A percentile compares a stretch with the other conserved stretches of the same genome.
Conservation (phyloP, 2,113 vertebrate species). For the Campylorhamphus procurvoides region DNA sequence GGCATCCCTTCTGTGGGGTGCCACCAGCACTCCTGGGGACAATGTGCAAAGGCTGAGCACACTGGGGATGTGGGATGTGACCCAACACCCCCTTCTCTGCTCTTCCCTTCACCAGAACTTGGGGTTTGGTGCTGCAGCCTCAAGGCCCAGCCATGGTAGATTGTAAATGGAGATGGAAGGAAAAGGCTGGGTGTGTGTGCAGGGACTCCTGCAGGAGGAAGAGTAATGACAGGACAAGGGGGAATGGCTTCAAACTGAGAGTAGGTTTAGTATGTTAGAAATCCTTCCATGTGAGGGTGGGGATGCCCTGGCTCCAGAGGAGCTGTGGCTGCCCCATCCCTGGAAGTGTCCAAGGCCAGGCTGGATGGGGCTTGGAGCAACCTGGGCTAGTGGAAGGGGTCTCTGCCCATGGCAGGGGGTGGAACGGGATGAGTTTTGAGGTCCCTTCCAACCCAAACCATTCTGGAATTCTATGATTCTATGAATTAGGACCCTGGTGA, state of each 20-base stretch:
- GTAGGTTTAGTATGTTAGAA: background rate
- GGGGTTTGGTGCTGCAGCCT: background rate
- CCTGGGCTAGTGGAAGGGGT: background rate
- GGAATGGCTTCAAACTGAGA: background rate
- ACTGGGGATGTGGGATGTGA: rapidly evolving
- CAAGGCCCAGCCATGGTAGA: rapidly evolving
- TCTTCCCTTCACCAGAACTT: background rate
- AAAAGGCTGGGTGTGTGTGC: background rate
- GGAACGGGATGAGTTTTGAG: background rate
- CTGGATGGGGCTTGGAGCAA: background rate
- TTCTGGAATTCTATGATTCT: background rate
- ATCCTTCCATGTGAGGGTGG: background rate
- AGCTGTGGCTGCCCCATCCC: background rate
- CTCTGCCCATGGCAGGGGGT: background rate
- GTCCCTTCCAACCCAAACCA: background rate
- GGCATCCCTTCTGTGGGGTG: background rate
- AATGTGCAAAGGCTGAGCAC: background rate
- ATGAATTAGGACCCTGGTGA: background rate
- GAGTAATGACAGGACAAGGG: rapidly evolving
- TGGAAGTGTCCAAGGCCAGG: background rate
- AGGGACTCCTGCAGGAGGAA: background rate
- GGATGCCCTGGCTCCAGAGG: background rate
- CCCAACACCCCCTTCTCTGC: background rate
- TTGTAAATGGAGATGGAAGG: background rate
- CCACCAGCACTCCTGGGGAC: background rate